Conservation (phyloP, 2,113 vertebrate species). For the Geococcyx californianus region DNA sequence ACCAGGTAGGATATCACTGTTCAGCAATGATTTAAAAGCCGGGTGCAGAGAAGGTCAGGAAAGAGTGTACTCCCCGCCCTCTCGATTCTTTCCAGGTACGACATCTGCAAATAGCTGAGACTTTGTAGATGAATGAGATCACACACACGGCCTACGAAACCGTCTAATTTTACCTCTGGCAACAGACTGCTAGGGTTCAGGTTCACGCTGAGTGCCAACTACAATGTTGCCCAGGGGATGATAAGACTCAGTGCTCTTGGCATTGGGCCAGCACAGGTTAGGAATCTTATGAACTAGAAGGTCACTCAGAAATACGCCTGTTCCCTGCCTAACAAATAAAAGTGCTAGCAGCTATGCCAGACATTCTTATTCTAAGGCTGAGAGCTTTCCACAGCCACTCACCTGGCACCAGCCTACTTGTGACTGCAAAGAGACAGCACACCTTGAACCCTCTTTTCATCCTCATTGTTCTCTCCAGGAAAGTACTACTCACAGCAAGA, state of each 20-base stretch:
- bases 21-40: background rate
- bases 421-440: background rate
- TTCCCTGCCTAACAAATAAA: background rate
- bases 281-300: background rate
- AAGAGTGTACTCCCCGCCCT: background rate
- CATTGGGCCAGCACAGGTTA: fast-evolving
- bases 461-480: background rate
- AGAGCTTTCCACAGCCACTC: background rate
- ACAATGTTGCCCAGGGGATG: background rate
- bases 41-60: background rate
- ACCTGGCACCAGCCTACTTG: background rate
- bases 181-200: background rate
- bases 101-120: background rate
- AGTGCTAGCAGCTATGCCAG: background rate
- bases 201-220: background rate
- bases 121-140: background rate
- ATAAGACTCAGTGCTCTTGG: background rate
- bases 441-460: background rate
- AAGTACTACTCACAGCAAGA: background rate
- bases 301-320: background rate
- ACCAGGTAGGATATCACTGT: background rate
- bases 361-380: background rate
- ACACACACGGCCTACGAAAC: background rate
- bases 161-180: background rate
- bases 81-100: background rate